Evolutionary conservation across 30 jellyfish, hydroid and myxozoan species (phyloP).

Genomic region (Calvadosia cruxmelitensis): DNA sequence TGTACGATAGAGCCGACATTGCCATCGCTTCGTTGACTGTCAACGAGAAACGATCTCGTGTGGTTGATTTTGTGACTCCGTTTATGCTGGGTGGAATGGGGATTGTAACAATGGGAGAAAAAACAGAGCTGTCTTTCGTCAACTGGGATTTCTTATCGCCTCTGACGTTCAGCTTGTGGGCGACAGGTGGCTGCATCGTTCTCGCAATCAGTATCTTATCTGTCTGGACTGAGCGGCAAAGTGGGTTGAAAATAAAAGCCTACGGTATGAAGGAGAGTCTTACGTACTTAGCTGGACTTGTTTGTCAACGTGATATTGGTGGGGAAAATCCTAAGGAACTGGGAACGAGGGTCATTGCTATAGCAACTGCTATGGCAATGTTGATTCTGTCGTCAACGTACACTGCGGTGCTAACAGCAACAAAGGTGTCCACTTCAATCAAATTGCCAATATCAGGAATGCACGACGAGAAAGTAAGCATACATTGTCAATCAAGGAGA

Average conservation of each 20-base stretch:
- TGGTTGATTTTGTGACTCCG: slow-evolving; percentile 38
- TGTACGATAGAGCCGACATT: slow-evolving; percentile 29
- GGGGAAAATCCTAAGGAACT: slow-evolving; percentile 43
- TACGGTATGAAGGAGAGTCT: slow-evolving; percentile 35
- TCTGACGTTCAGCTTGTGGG: slow-evolving; percentile 6
- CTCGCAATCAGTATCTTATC: slow-evolving; percentile 12
- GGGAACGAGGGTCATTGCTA: slow-evolving; percentile 42
- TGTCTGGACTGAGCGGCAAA: slow-evolving; percentile 3
- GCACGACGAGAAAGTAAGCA: slow-evolving; percentile 45
- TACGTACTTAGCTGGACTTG: slow-evolving; percentile 39
- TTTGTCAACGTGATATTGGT: slow-evolving; percentile 68
- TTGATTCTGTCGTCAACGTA: slow-evolving; percentile 58
- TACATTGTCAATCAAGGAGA: too few species aligned
- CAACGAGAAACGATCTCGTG: slow-evolving; percentile 24
- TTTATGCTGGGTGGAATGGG: slow-evolving; percentile 17
- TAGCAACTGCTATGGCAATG: slow-evolving; percentile 61
- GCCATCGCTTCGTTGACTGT: slow-evolving; percentile 39
- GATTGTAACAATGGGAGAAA: slow-evolving; percentile 2
- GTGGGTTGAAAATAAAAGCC: not conserved
- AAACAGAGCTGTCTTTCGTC: slow-evolving; percentile 13
- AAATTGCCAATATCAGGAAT: slow-evolving; percentile 24
- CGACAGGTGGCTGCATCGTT: not conserved
- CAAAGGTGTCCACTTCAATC: slow-evolving; percentile 16
- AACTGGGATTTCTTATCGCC: slow-evolving; percentile 31
- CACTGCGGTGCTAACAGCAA: slow-evolving; percentile 68